Evolutionary conservation across 2,888 invertebrate species (phyloP).

Genomic region (Torymus tubicola): DNA sequence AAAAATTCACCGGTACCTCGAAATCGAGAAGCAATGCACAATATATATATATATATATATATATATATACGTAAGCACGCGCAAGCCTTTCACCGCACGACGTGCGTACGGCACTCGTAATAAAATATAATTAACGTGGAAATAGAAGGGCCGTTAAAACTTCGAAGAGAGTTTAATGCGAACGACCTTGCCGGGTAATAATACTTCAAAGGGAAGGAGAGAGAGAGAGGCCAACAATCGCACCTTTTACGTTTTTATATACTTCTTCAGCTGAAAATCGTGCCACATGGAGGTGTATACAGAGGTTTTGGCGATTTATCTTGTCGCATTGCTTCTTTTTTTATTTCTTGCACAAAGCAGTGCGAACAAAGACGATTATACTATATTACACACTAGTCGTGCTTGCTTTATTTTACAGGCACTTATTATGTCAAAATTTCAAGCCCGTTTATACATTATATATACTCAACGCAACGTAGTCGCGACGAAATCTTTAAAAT

Average conservation of each 20-base stretch:
- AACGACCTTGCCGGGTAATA: background rate
- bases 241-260: constrained; percentile 9
- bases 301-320: background rate
- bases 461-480: no score
- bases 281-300: background rate
- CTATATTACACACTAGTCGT: no score
- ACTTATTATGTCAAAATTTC: no score
- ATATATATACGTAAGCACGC: background rate
- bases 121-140: constrained; percentile 36
- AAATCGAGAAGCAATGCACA: no score
- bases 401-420: no score
- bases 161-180: constrained; percentile 16
- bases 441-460: no score
- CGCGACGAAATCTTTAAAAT: no score
- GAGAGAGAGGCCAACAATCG: background rate
- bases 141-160: constrained; percentile 37
- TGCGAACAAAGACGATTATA: no score
- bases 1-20: no score
- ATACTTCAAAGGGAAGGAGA: constrained; percentile 26
- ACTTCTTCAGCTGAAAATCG: background rate
- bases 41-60: no score
- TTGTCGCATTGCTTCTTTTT: background rate
- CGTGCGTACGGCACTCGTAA: background rate
- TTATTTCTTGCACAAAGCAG: background rate
- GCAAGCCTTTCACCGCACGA: constrained; percentile 22